Evolutionary conservation across 2,113 vertebrate species (phyloP), one percentile per base, ranked within the genome.

Genomic region (Menura novaehollandiae): DNA sequence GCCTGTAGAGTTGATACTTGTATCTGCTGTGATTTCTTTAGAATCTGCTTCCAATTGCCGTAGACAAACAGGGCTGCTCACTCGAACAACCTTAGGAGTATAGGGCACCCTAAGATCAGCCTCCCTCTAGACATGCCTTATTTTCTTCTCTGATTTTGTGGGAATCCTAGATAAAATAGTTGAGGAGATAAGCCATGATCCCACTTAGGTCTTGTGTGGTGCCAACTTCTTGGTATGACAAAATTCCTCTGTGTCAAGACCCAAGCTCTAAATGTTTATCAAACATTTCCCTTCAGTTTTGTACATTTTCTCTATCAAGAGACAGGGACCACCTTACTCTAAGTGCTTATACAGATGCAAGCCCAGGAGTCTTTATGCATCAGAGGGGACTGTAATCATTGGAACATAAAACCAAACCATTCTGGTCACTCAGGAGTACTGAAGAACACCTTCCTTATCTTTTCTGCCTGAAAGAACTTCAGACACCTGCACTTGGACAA

Each of bases 181-280:
- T 53, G 26, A 62, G 43, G 15, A 72, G 4, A 63, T 46, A 80
- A 76, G 2, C 26, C 35, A 49, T 3, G 13, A 51, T 46, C 13
- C 14, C 16, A 17, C 0, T 2, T 26, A 58, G 7, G 9, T 43
- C 32, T 75, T 60, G 6, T 17, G 16, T 23, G 4, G 17, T 63
- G 58, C 16, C 7, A 82, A 11, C 3, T 81, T 44, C 30, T 55
- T 80, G 73, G 10, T 44, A n/a, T 7, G n/a, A 24, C 22, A 15
- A 37, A 24, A 10, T 56, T 85, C 20, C 44, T 75, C 27, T 5
- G 0, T 41, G 14, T 58, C 0, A 0, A 62, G 32, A 73, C 14
- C 13, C 13, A 80, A 77, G 58, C 7, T 46, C 21, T 22, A 69
- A 83, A 77, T 58, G 9, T 68, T 80, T 86, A 39, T 22, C 4